Evolutionary conservation across 2,888 invertebrate species (phyloP).

Genomic region (Hoplodrina blanda): DNA sequence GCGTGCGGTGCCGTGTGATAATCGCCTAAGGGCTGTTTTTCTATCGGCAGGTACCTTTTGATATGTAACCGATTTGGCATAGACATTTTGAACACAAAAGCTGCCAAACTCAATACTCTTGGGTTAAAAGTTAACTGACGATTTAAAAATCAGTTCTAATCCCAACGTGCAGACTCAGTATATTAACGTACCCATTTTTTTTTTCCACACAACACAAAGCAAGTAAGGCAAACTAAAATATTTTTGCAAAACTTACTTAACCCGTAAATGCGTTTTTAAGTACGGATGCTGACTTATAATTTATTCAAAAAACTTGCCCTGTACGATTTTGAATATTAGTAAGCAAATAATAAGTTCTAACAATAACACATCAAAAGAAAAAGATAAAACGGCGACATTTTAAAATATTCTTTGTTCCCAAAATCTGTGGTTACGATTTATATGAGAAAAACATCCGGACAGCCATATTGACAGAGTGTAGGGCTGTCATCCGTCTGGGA

Average conservation of each 20-base stretch:
- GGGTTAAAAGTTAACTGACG: too few relatives aligned
- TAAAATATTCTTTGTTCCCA: constrained; percentile 31
- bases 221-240: neutral
- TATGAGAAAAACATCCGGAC: constrained; percentile 68
- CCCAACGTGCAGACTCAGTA: too few relatives aligned
- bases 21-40: too few relatives aligned
- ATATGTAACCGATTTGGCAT: neutral
- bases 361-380: constrained; percentile 58
- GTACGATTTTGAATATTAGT: constrained; percentile 1
- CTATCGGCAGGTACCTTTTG: too few relatives aligned
- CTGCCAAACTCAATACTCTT: neutral
- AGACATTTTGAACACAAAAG: neutral
- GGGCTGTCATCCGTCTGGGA: too few relatives aligned
- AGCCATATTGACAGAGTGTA: constrained; percentile 48
- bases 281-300: constrained; percentile 24
- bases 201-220: neutral
- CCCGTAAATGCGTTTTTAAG: constrained; percentile 38
- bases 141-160: too few relatives aligned
- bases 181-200: neutral
- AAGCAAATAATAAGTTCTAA: constrained; percentile 39
- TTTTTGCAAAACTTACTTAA: constrained; percentile 8
- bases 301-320: constrained; percentile 21
- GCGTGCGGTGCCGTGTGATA: too few relatives aligned
- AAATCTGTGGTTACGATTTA: constrained; percentile 37
- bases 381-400: constrained; percentile 41